Evolutionary conservation across 2,113 vertebrate species (phyloP).

Genomic region (Sapayoa aenigma): DNA sequence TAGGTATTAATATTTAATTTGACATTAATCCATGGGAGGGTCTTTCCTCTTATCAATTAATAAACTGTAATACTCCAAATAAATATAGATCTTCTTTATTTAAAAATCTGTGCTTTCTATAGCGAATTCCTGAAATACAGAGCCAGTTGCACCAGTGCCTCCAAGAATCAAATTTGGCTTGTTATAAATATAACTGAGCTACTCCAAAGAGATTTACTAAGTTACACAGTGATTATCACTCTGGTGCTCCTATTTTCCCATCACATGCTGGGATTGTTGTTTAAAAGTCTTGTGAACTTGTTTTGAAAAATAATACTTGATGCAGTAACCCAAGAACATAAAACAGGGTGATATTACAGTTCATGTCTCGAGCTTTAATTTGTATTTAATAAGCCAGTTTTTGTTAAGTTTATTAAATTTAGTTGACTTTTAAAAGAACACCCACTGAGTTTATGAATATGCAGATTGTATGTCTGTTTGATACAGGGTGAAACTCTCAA

Average conservation of each 20-base stretch:
- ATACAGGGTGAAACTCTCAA: slow-evolving; percentile 46
- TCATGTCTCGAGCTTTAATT: slow-evolving; percentile 47
- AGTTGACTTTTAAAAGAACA: slow-evolving; percentile 47
- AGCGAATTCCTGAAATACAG: neutral
- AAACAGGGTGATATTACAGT: neutral
- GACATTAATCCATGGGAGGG: neutral
- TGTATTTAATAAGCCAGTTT: slow-evolving; percentile 54
- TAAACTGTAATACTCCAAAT: neutral
- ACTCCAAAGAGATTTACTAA: slow-evolving; percentile 27
- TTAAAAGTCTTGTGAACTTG: slow-evolving; percentile 30
- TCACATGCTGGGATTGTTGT: slow-evolving; percentile 14
- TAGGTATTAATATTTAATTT: neutral
- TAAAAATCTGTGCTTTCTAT: neutral
- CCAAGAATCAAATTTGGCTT: neutral
- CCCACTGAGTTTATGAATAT: slow-evolving; percentile 54
- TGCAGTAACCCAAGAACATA: neutral
- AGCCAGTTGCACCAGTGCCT: neutral
- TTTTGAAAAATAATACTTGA: slow-evolving; percentile 46
- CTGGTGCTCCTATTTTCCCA: neutral
- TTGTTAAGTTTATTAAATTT: slow-evolving; percentile 61
- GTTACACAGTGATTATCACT: slow-evolving; percentile 32
- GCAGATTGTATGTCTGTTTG: slow-evolving; percentile 47
- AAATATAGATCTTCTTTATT: neutral
- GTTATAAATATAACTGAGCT: neutral
- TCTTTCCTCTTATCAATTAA: neutral